A percentile compares a stretch with the other conserved stretches of the same genome.
These are phyloP conservation scores for Callipepla californica DNA, from an alignment of 2,113 vertebrate genomes.

Conservation along the genomic window DNA sequence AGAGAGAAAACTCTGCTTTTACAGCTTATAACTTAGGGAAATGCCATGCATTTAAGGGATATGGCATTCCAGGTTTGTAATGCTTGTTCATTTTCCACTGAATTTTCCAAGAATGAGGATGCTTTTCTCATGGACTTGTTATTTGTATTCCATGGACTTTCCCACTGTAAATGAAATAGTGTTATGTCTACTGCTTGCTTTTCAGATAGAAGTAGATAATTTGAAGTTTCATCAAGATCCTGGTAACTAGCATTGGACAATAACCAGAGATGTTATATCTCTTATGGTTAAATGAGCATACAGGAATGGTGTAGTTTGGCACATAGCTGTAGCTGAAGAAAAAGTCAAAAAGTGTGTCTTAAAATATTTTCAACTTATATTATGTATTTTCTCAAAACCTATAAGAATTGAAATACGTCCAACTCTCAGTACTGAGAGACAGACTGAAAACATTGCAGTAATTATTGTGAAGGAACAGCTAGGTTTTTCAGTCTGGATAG, in stretches of 20 bases:
- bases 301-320: background rate
- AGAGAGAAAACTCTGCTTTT: background rate
- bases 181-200: background rate
- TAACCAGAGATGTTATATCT: background rate
- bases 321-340: background rate
- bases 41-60: background rate
- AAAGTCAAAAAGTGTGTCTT: background rate
- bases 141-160: constrained; percentile 19
- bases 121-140: background rate
- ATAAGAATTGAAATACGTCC: fast-evolving
- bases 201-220: background rate
- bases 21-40: constrained; percentile 1
- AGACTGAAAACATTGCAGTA: background rate
- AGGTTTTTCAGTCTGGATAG: background rate
- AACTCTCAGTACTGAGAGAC: background rate
- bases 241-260: background rate
- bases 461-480: background rate
- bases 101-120: background rate
- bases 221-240: background rate
- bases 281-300: background rate
- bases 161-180: background rate
- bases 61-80: background rate
- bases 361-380: background rate
- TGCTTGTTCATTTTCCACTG: background rate
- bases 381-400: background rate